These are phyloP conservation scores for Crypturellus undulatus DNA, from an alignment of 2,113 vertebrate species.

Conservation along the genomic window DNA sequence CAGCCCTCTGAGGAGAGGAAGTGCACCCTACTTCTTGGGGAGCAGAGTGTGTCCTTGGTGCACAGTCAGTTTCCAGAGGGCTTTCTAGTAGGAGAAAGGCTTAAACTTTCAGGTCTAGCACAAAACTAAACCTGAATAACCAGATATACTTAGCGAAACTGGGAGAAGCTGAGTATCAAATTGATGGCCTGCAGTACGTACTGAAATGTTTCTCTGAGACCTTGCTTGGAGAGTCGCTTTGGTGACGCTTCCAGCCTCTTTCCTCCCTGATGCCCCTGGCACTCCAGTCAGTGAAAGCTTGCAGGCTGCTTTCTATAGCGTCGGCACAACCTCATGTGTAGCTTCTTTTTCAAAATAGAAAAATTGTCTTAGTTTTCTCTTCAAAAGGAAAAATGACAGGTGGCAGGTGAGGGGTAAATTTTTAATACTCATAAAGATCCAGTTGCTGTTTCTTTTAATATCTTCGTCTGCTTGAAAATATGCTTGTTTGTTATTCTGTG, in stretches of 20 bases:
- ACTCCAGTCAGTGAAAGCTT: background rate
- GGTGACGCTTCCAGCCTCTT: background rate
- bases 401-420: slow-evolving; percentile 41
- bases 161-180: background rate
- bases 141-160: background rate
- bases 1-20: background rate
- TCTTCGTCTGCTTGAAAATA: slow-evolving; percentile 33
- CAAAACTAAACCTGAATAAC: background rate
- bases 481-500: slow-evolving; percentile 29
- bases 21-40: background rate
- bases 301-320: background rate
- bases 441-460: slow-evolving; percentile 5
- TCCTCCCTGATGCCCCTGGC: background rate
- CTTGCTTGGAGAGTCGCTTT: background rate
- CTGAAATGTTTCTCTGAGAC: background rate
- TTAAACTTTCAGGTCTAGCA: background rate
- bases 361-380: background rate
- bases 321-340: background rate
- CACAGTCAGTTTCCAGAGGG: background rate
- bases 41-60: background rate
- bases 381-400: slow-evolving; percentile 29
- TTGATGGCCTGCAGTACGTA: background rate
- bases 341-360: background rate
- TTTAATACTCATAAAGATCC: slow-evolving; percentile 47
- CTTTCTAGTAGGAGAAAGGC: background rate